A percentile compares a stretch with the other conserved stretches of the same genome.
Evolutionary conservation across 2,113 vertebrate species (phyloP).

Genomic region (Lampris incognitus): DNA sequence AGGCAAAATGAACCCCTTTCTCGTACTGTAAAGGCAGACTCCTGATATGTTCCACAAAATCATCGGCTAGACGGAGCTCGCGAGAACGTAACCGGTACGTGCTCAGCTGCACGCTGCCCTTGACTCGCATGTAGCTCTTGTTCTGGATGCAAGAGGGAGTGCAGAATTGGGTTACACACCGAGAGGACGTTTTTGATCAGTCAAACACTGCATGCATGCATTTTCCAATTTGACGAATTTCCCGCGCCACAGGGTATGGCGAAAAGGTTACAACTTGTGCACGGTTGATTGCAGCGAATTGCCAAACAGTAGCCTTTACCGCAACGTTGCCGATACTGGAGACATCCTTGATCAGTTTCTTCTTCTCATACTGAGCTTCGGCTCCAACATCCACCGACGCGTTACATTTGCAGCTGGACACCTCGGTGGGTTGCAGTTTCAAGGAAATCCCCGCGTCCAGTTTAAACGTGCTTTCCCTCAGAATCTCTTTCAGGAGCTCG

Average conservation of each 20-base stretch:
- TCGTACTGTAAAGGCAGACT: constrained; percentile 86
- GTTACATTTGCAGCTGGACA: not conserved
- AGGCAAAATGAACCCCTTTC: constrained; percentile 90
- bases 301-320: constrained; percentile 69
- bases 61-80: constrained; percentile 72
- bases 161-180: not conserved
- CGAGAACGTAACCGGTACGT: constrained; percentile 86
- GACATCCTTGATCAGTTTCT: constrained; percentile 61
- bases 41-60: constrained; percentile 85
- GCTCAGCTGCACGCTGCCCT: constrained; percentile 86
- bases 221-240: too few species aligned
- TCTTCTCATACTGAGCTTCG: rapidly evolving
- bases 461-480: constrained; percentile 38
- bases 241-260: too few species aligned
- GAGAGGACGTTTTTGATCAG: too few species aligned
- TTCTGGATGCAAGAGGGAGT: constrained; percentile 49
- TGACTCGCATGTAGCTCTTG: constrained; percentile 81
- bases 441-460: constrained; percentile 70
- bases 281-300: not conserved
- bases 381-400: rapidly evolving
- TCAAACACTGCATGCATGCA: too few species aligned
- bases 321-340: constrained; percentile 41
- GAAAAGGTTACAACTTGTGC: not conserved
- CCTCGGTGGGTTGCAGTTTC: constrained; percentile 78
- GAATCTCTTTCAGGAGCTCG: constrained; percentile 76